Base-by-base conservation (phyloP, 1,140 invertebrate species). In the Fragariocoptes setiger region DNA sequence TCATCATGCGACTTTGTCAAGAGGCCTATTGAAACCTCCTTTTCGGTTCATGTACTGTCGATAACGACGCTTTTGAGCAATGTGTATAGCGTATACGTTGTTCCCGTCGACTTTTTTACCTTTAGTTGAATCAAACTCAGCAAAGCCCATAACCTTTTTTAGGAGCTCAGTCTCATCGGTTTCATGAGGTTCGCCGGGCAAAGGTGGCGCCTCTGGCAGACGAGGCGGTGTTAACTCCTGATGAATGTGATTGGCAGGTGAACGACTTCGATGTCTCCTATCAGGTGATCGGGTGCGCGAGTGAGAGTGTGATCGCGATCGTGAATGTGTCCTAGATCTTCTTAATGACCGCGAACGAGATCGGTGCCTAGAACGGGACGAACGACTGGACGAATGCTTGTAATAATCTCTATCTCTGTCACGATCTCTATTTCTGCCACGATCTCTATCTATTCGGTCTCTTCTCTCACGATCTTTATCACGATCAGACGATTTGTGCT, bases 41-140 rank as follows among this genome's bases (percentile, higher is more conserved):
- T 90, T 86, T 43, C 90, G 68, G 59, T 97, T 97, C 90, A 97
- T 97, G 53, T 97, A 97, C 60, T 97, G 90, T 44, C 57, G 58
- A 49, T 95, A 95, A 61, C 90, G 85, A 52, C 88, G 64, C 63
- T 92, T 92, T 39, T 90, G 65, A 42, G 88, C 80, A 41, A 94
- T 76, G 58, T 94, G 86, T 44, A 90, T 80, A 19, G 71, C 74
- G 17, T 79, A 80, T 19, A 71, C 68, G 52, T 88, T 77, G 57
- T 92, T 94, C 1, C 78, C 80, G 12, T 77, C 70, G 0, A 94
- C 82, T 62, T 86, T 80, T 56, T 90, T 68, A 19, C 63, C 63
- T 55, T 58, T 41, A 1, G 86, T 92, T 1, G 76, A 71, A 53
- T 88, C 74, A 60, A 97, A 97, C 38, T 66, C 71, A 57, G 75